A percentile compares a stretch with the other conserved stretches of the same genome.
These are phyloP conservation scores for Habropoda laboriosa DNA, from an alignment of 1,140 invertebrate species.

Conservation along the genomic window DNA sequence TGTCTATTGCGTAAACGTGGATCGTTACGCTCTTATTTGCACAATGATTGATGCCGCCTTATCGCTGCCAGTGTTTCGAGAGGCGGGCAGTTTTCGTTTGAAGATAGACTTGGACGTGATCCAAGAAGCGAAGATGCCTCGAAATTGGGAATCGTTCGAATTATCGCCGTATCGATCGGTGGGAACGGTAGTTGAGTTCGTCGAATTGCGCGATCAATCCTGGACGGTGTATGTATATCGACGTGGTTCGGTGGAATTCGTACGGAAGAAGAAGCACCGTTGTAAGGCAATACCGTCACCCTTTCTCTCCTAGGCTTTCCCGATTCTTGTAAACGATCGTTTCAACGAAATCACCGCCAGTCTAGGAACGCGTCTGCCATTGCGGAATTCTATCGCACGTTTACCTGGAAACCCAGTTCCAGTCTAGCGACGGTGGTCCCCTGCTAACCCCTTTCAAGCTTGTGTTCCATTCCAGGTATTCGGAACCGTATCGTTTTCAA, in stretches of 20 bases:
- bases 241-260: slow-evolving; percentile 9
- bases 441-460: slow-evolving; percentile 47
- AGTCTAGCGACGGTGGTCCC: slow-evolving; percentile 14
- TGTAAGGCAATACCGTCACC: slow-evolving; percentile 24
- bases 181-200: slow-evolving; percentile 5
- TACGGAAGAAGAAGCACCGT: background rate
- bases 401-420: slow-evolving; percentile 66
- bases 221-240: no score
- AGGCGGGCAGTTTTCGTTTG: background rate
- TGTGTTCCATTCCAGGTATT: slow-evolving; percentile 40
- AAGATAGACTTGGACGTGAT: background rate
- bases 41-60: background rate
- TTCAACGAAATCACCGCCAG: slow-evolving; percentile 23
- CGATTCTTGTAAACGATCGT: slow-evolving; percentile 9
- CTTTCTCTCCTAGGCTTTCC: slow-evolving; percentile 41
- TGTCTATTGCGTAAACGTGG: background rate
- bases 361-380: slow-evolving; percentile 28
- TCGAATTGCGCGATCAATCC: slow-evolving; percentile 31
- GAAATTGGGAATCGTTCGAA: background rate
- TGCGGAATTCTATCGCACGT: slow-evolving; percentile 40
- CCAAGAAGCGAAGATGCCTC: slow-evolving; percentile 2
- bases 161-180: background rate
- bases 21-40: background rate
- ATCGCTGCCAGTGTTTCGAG: background rate
- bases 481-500: slow-evolving; percentile 46